Evolutionary conservation across 2,888 invertebrate species (phyloP), one percentile per base, ranked within the genome.

Genomic region (Philopedon plagiatum): DNA sequence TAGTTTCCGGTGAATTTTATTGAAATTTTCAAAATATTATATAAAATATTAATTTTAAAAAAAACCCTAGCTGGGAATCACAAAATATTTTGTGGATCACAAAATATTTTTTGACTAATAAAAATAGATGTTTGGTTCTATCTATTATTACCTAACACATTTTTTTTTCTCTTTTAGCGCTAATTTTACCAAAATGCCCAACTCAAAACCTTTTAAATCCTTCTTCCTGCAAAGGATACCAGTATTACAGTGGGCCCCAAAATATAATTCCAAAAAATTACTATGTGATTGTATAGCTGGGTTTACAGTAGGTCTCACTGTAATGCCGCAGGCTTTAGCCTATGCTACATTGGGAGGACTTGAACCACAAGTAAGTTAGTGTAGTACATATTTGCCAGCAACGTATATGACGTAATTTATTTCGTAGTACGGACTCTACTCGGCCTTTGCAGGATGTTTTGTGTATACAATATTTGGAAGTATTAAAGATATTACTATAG

Each of bases 371-470:
- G 94, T 93, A 87, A 81, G 57, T 26, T 46, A 8, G 0, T 58
- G n/a, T 56, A 11, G 5, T 7, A 15, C n/a, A n/a, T n/a, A 13
- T 56, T 56, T 56, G 29, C n/a, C 13, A 56, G 9, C 19, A 21
- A 21, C 23, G n/a, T n/a, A 49, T 49, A 15, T 19, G 2, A 13
- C 18, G 2, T 37, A 62, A 11, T 73, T 29, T 62, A 19, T 72
- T 70, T 86, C 88, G 67, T 88, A 98, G 95, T 97, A 96, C 87
- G 98, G 98, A 2, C 89, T 98, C 58, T 98, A 98, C 87, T 96
- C 97, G 0, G 94, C 97, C 0, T 98, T 98, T 85, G 90, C 96
- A 86, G 97, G 97, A 1, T 96, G 97, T 81, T 94, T 98, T 84
- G 90, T 98, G 39, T 98, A 98, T 86, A 91, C 93, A 58, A 85